These are phyloP conservation scores for Bovichtus variegatus DNA, from an alignment of 2,797 vertebrate genomes.

Conservation along the genomic window DNA sequence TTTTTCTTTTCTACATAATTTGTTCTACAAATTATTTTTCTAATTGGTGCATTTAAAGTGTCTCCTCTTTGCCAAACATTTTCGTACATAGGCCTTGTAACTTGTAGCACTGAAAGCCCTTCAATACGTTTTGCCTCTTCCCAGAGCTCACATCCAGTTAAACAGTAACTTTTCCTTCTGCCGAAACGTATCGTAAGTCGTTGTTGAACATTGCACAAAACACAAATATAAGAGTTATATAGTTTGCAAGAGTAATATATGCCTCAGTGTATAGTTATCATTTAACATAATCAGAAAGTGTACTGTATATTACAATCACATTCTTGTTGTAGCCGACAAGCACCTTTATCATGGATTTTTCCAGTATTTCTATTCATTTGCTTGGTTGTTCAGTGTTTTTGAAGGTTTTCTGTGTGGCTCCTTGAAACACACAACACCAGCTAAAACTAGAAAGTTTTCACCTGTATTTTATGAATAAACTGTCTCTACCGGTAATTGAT, in stretches of 20 bases:
- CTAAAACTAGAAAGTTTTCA: constrained; percentile 21
- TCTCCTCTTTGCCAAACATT: constrained; percentile 74
- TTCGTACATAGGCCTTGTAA: constrained; percentile 62
- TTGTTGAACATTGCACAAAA: constrained; percentile 76
- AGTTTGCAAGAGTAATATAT: constrained; percentile 82
- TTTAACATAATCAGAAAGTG: constrained; percentile 67
- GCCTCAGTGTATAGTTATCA: constrained; percentile 77
- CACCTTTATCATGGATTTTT: constrained; percentile 59
- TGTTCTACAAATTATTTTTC: constrained; percentile 81
- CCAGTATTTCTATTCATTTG: constrained; percentile 66
- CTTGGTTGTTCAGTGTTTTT: constrained; percentile 57
- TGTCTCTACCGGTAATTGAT: constrained; percentile 4
- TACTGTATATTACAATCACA: constrained; percentile 73
- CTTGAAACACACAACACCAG: constrained; percentile 49
- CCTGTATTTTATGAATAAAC: constrained; percentile 21
- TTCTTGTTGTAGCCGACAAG: constrained; percentile 69
- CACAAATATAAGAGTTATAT: constrained; percentile 73
- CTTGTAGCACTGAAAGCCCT: constrained; percentile 56
- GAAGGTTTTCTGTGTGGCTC: constrained; percentile 47
- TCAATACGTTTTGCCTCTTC: constrained; percentile 21
- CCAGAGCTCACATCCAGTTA: constrained; percentile 37
- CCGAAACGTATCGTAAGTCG: constrained; percentile 68
- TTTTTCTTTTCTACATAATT: constrained; percentile 79
- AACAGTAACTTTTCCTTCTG: constrained; percentile 50
- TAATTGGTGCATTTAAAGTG: constrained; percentile 71